Base-by-base conservation (phyloP, 1,140 invertebrate genomes). In the Leptoteleia sp. region DNA sequence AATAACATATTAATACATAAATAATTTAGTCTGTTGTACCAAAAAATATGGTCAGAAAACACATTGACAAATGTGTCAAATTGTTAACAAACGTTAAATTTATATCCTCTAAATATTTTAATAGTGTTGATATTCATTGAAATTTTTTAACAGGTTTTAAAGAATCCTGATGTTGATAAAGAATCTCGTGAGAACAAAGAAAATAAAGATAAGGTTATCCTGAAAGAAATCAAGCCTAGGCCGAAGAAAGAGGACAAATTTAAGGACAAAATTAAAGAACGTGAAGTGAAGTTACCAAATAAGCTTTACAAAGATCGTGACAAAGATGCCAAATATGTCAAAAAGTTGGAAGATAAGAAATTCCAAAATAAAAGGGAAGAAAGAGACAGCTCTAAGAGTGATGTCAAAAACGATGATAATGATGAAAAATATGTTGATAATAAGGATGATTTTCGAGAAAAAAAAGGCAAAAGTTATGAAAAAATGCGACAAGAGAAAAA, bases 341-440 rank as follows among this genome's bases (percentile, higher is more conserved):
- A 91, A 59, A 90, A 91, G 31, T 82, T 90, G 4, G 76, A 88
- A 5, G 90, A 89, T 6, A 90, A 87, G 55, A 89, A 87, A 54
- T 45, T 82, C 22, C 83, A 83, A 31, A 82, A 40, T 8, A 86
- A 83, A 72, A 81, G 76, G 33, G 83, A 88, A 3, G 83, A 87
- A 42, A 81, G 71, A 38, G 78, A 85, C 6, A 43, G 15, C 16
- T 31, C 61, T 6, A 86, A 82, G 42, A 82, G 82, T 13, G 84
- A 85, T 5, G 82, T 61, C 54, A 84, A 73, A 42, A 65, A 43
- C 19, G 80, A 85, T 45, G 9, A 45, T 0, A 85, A 83, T 37
- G 85, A 87, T 3, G 83, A 86, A 7, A 67, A 54, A 31, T 5
- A 12, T 15, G 11, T 9, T 6, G 64, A 86, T 7, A 67, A 62